Base-by-base conservation (phyloP, 1,140 invertebrate species). In the Aethina tumida region DNA sequence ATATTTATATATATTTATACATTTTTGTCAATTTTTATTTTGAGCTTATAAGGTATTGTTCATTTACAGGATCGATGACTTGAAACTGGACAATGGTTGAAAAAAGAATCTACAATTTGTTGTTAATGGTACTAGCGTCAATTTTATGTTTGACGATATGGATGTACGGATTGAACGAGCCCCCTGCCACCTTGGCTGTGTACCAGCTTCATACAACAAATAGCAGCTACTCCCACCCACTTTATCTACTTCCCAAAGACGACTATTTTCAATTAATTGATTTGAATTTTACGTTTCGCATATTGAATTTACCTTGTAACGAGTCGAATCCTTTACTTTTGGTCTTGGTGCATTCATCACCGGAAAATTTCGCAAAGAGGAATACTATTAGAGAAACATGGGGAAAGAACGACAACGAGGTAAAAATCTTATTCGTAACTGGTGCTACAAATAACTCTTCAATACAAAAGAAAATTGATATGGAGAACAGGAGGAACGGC, bases 261-360 rank as follows among this genome's bases (percentile, higher is more conserved):
- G 60, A 63, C 35, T 63, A 63, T 30, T 34, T 25, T 10, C 45
- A 33, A 13, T 44, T 63, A 2, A 52, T 60, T 12, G 47, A 60
- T 16, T 35, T 47, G 5, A 40, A 47, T 27, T 63, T 63, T 20
- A 40, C 32, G n/a, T 63, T 61, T 39, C 39, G 35, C 4, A 50
- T 55, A 14, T 28, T 60, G 13, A 58, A 51, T 32, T 39, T 43
- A 4, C 39, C 47, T 13, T 63, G 60, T 28, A 54, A 53, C 28
- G 49, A 54, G 10, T 35, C 38, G 8, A 46, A 36, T 29, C 37
- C 43, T 6, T 50, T 75, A 14, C 43, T 81, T 17, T 47, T 84
- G 6, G 68, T 81, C 14, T 50, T 84, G 25, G 65, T 86, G 2
- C 77, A 84, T 47, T 80, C 80, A 1, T 73, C 77, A 2, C 78